phyloP scores from a whole-genome alignment of 2,888 invertebrate genomes.

The Panzeria rudis region DNA sequence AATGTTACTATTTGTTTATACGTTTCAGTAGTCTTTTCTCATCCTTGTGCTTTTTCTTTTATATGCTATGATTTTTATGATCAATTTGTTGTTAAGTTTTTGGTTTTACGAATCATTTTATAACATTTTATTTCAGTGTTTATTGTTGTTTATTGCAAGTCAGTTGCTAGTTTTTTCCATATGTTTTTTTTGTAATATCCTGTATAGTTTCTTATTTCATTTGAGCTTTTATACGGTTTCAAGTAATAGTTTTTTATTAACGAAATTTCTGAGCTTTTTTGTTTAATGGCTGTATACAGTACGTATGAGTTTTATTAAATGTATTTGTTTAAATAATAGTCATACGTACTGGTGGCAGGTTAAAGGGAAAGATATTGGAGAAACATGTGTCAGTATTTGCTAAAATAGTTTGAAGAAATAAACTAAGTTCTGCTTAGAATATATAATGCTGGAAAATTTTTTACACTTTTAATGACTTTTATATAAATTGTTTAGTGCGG shows the following conservation, averaged over 20 bases:
- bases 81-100: slow-evolving; percentile 45
- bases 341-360: background rate
- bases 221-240: background rate
- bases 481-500: too few relatives aligned
- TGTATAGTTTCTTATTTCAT: slow-evolving; percentile 11
- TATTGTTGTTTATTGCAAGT: slow-evolving; percentile 29
- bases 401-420: too few relatives aligned
- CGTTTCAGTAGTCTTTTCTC: background rate
- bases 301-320: slow-evolving; percentile 2
- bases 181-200: background rate
- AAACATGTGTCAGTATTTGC: too few relatives aligned
- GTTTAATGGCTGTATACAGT: background rate
- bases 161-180: background rate
- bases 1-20: background rate
- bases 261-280: background rate
- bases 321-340: background rate
- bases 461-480: too few relatives aligned
- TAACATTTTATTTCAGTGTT: slow-evolving; percentile 38
- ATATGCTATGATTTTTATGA: slow-evolving; percentile 30
- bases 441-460: too few relatives aligned
- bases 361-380: background rate
- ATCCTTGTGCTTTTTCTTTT: background rate
- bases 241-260: background rate
- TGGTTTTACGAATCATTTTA: slow-evolving; percentile 17
- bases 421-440: too few relatives aligned